Base-by-base conservation (phyloP, 1,140 invertebrate genomes). In the Drosophila pseudoananassae region DNA sequence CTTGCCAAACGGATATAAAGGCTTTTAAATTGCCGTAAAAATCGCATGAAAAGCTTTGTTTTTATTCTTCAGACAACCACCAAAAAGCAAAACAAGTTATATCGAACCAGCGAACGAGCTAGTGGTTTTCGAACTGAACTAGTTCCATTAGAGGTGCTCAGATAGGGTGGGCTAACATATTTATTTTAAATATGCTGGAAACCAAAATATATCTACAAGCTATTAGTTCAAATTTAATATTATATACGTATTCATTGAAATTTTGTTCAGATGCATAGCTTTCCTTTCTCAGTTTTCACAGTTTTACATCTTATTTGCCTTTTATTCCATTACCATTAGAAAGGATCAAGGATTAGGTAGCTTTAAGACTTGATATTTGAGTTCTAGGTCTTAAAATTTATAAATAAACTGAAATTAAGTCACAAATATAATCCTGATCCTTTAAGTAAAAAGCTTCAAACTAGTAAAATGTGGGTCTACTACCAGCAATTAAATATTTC, bases 1-100 rank as follows among this genome's bases (percentile, higher is more conserved):
- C 63, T 66, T 64, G 46, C 63, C 63, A 66, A 43, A 25, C 14
- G 33, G 2, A 66, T 1, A 20, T 9, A 46, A 33, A 65, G 15
- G 46, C 14, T 33, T 5, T 51, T 43, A 9, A 66, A 33, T 10
- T 66, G 45, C 31, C 46, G n/a, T 51, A 66, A 52, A 64, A 65
- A 10, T 46, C 45, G 59, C 63, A 66, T 66, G 61, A 51, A 66
- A 43, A 51, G 4, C 7, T 43, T 43, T 25, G 7, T 25, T 40
- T 31, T 47, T 25, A 15, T 45, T 27, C 6, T 40, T 14, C 54
- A 40, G 40, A 3, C 12, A 23, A 15, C 15, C 29, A 25, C 2
- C 55, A 47, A 33, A 43, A 47, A 57, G 43, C 25, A 47, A 47
- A 57, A 57, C 54, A 57, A 20, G 43, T 25, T 27, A 10, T 57